phyloP scores from a whole-genome alignment of 2,797 vertebrate species.

The Acrossocheilus fasciatus region DNA sequence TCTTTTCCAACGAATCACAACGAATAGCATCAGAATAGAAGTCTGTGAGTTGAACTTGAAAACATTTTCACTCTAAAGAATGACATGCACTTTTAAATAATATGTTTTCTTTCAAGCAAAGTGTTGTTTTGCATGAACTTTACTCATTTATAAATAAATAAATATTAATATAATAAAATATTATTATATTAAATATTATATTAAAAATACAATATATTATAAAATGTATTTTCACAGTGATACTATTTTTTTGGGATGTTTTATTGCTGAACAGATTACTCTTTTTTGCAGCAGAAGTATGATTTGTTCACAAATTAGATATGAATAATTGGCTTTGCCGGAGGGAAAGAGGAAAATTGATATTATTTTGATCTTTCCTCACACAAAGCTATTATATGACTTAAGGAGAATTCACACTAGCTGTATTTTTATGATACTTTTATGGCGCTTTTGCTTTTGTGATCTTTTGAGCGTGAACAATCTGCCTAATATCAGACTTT shows the following conservation, averaged over 20 bases:
- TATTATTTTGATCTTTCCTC: background rate
- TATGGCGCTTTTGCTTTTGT: background rate
- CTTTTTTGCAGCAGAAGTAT: background rate
- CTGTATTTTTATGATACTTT: background rate
- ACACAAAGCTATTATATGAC: background rate
- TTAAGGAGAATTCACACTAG: background rate
- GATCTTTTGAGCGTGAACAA: background rate
- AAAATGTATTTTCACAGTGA: no score
- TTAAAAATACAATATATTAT: no score
- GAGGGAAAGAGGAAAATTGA: background rate
- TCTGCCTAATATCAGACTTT: background rate
- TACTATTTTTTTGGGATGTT: no score
- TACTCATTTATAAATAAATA: background rate
- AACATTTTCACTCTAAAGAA: background rate
- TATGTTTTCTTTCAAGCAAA: background rate
- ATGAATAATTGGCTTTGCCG: background rate
- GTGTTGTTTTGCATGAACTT: background rate
- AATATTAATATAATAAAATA: background rate
- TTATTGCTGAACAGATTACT: no score
- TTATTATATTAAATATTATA: no score
- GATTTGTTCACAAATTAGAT: background rate
- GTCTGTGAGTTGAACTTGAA: background rate
- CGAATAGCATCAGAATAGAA: background rate
- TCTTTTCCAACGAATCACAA: background rate
- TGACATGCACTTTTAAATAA: background rate